Percentiles rank a stretch among this genome's conserved stretches.
Evolutionary conservation across 2,888 invertebrate genomes (phyloP).

Genomic region (Drosophila kokeensis): DNA sequence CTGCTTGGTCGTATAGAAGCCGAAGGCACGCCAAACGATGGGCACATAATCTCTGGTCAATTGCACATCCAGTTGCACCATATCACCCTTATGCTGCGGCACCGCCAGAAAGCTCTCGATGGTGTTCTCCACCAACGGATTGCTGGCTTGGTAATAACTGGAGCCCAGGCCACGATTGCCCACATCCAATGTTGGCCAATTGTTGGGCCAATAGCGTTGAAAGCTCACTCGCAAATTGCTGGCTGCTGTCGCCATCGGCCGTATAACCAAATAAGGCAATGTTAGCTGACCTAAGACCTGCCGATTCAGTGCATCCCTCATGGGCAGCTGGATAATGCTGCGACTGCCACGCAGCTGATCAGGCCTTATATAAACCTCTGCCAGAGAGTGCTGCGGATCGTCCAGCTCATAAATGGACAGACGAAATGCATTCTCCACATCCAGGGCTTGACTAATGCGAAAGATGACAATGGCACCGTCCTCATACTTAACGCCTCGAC

Average conservation of each 20-base stretch:
- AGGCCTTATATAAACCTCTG: constrained; percentile 94
- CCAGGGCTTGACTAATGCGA: constrained; percentile 69
- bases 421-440: constrained; percentile 59
- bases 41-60: constrained; percentile 97
- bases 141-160: constrained; percentile 90
- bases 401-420: constrained; percentile 60
- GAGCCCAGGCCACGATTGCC: constrained; percentile 97
- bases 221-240: constrained; percentile 92
- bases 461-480: constrained; percentile 68
- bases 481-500: constrained; percentile 65
- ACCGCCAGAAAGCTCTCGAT: constrained; percentile 96
- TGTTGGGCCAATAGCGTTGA: constrained; percentile 93
- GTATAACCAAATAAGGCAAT: constrained; percentile 87
- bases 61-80: constrained; percentile 99
- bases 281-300: constrained; percentile 92
- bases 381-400: constrained; percentile 85
- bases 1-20: constrained; percentile 87
- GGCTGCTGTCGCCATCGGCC: constrained; percentile 79
- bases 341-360: constrained; percentile 90
- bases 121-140: constrained; percentile 93
- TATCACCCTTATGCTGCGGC: constrained; percentile 95
- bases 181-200: constrained; percentile 95
- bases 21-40: constrained; percentile 98
- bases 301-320: constrained; percentile 87
- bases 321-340: constrained; percentile 90